Evolutionary conservation across 2,888 invertebrate genomes (phyloP).

Genomic region (Ischnus inquisitorius): DNA sequence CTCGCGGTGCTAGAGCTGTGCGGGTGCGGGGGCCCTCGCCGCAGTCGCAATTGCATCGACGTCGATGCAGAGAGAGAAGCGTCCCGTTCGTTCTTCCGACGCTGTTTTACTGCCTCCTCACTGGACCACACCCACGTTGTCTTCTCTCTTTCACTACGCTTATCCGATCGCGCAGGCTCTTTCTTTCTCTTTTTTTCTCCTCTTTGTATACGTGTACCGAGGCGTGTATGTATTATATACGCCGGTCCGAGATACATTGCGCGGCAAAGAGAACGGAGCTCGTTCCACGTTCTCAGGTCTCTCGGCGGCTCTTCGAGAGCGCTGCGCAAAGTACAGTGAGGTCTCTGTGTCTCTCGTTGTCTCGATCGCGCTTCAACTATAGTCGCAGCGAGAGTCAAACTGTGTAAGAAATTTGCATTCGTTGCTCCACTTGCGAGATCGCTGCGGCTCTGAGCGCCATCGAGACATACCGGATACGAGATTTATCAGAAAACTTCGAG

Average conservation of each 20-base stretch:
- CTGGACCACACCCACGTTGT: constrained; percentile 80
- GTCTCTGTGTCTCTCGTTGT: constrained; percentile 28
- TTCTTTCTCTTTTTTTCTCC: constrained; percentile 47
- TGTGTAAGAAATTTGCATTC: constrained; percentile 67
- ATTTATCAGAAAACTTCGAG: not conserved
- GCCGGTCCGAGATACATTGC: constrained; percentile 32
- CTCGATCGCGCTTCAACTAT: constrained; percentile 59
- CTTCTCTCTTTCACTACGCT: constrained; percentile 59
- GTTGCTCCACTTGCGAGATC: constrained; percentile 68
- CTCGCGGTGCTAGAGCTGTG: not conserved
- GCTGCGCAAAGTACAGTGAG: constrained; percentile 39
- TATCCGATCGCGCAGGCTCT: constrained; percentile 42
- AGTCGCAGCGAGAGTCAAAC: constrained; percentile 50
- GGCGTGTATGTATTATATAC: constrained; percentile 10
- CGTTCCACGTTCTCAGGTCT: constrained; percentile 65
- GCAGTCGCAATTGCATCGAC: constrained; percentile 53
- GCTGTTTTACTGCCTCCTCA: constrained; percentile 52
- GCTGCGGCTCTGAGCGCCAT: constrained; percentile 36
- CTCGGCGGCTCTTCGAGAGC: constrained; percentile 56
- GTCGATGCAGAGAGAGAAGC: constrained; percentile 33
- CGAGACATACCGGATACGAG: constrained; percentile 35
- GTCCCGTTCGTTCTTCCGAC: constrained; percentile 21
- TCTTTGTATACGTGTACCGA: constrained; percentile 18
- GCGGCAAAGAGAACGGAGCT: constrained; percentile 66
- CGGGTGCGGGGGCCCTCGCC: constrained; percentile 3